phyloP scores from a whole-genome alignment of 2,888 invertebrate species.

The Plagodis dolabraria region DNA sequence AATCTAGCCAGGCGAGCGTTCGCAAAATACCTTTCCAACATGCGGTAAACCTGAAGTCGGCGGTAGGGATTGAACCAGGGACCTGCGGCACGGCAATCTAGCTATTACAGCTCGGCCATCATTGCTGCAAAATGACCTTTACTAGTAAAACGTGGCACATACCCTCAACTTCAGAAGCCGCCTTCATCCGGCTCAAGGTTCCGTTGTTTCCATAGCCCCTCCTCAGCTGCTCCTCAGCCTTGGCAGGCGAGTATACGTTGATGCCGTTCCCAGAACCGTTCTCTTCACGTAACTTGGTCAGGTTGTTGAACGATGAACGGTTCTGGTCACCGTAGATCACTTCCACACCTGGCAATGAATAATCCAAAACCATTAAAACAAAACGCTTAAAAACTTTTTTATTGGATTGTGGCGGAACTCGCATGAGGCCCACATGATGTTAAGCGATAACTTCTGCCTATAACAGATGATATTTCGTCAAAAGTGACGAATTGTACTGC shows the following conservation, averaged over 20 bases:
- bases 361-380: constrained; percentile 4
- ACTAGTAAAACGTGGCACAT: constrained; percentile 10
- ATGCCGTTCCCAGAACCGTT: constrained; percentile 66
- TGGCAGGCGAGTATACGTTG: constrained; percentile 76
- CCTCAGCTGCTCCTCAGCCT: constrained; percentile 71
- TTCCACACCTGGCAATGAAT: constrained; percentile 66
- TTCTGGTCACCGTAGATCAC: constrained; percentile 77
- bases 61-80: too few species aligned
- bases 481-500: too few species aligned
- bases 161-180: constrained; percentile 73
- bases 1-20: too few species aligned
- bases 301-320: constrained; percentile 72
- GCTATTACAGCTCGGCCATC: too few species aligned
- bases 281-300: constrained; percentile 72
- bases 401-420: neutral
- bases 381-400: neutral
- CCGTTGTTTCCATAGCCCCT: constrained; percentile 64
- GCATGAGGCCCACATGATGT: neutral
- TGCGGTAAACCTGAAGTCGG: too few species aligned
- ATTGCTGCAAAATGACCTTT: too few species aligned
- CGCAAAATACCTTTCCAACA: too few species aligned
- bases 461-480: too few species aligned
- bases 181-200: constrained; percentile 73
- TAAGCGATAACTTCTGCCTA: too few species aligned
- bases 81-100: too few species aligned